phyloP scores from a whole-genome alignment of 2,888 invertebrate species.

The Epinotia bilunana region DNA sequence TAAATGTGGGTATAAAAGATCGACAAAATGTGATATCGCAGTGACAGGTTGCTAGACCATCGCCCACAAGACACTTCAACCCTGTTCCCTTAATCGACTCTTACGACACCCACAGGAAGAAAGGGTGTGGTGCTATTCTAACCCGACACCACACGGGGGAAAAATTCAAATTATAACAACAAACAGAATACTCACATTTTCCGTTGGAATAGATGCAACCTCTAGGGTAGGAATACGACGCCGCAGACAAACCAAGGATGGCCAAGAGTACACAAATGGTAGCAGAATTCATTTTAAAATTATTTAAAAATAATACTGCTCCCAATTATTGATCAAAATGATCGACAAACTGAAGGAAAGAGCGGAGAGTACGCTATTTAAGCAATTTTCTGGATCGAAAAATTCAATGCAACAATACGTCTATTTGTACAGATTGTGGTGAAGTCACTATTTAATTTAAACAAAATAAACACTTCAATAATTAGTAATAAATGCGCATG shows the following conservation, averaged over 20 bases:
- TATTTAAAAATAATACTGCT: background rate
- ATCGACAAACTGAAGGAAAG: constrained; percentile 8
- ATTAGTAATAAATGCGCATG: background rate
- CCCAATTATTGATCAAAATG: background rate
- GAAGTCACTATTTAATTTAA: constrained; percentile 15
- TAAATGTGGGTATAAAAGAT: too few relatives aligned
- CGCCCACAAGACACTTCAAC: too few relatives aligned
- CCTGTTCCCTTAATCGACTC: too few relatives aligned
- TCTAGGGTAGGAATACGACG: constrained; percentile 9
- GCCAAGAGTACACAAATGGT: constrained; percentile 3
- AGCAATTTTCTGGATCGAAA: background rate
- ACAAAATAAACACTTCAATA: background rate
- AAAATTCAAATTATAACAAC: too few relatives aligned
- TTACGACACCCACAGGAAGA: too few relatives aligned
- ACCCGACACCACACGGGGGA: too few relatives aligned
- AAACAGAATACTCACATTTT: constrained; percentile 23
- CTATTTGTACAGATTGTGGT: constrained; percentile 26
- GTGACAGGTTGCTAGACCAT: too few relatives aligned
- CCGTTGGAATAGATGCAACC: constrained; percentile 38
- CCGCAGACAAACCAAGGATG: constrained; percentile 10
- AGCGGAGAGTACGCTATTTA: constrained; percentile 16
- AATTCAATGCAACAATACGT: constrained; percentile 1
- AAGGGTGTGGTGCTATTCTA: too few relatives aligned
- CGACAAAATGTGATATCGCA: too few relatives aligned
- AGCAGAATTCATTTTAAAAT: constrained; percentile 10